phyloP scores from a whole-genome alignment of 2,797 vertebrate genomes.

The Sebastes alutus region DNA sequence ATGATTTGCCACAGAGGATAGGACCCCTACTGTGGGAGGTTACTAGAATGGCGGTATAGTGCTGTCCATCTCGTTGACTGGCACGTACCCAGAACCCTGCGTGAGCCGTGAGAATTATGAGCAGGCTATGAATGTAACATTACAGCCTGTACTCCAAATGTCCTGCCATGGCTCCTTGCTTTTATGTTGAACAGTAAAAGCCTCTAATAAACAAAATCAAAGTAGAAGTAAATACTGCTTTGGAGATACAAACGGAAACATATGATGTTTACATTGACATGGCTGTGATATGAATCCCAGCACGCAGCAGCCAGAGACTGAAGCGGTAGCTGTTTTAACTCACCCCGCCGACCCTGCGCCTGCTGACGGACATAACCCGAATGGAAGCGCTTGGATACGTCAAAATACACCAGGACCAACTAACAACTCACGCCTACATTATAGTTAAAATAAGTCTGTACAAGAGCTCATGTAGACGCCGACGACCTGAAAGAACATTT shows the following conservation, averaged over 20 bases:
- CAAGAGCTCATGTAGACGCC: slow-evolving; percentile 16
- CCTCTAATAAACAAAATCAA: slow-evolving; percentile 77
- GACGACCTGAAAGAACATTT: slow-evolving; percentile 18
- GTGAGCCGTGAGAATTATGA: slow-evolving; percentile 54
- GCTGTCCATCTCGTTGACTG: slow-evolving; percentile 59
- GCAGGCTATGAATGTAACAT: slow-evolving; percentile 33
- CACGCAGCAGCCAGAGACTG: slow-evolving; percentile 33
- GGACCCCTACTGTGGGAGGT: slow-evolving; percentile 50
- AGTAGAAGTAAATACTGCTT: slow-evolving; percentile 70
- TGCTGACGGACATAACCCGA: slow-evolving; percentile 40
- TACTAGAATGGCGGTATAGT: slow-evolving; percentile 34
- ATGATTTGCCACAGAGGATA: slow-evolving; percentile 59
- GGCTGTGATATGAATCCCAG: slow-evolving; percentile 60
- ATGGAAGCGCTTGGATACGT: slow-evolving; percentile 24
- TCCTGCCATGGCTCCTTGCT: slow-evolving; percentile 55
- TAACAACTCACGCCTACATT: slow-evolving; percentile 36
- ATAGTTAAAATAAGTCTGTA: slow-evolving; percentile 19
- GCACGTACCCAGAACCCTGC: slow-evolving; percentile 47
- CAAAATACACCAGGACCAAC: slow-evolving; percentile 24
- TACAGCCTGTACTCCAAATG: slow-evolving; percentile 35
- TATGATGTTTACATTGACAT: slow-evolving; percentile 67
- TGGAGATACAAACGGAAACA: slow-evolving; percentile 65
- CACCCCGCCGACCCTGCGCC: not conserved
- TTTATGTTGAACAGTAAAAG: slow-evolving; percentile 70
- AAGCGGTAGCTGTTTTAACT: slow-evolving; percentile 47